Base-by-base conservation (phyloP, 2,113 vertebrate species). In the Mugil cephalus region DNA sequence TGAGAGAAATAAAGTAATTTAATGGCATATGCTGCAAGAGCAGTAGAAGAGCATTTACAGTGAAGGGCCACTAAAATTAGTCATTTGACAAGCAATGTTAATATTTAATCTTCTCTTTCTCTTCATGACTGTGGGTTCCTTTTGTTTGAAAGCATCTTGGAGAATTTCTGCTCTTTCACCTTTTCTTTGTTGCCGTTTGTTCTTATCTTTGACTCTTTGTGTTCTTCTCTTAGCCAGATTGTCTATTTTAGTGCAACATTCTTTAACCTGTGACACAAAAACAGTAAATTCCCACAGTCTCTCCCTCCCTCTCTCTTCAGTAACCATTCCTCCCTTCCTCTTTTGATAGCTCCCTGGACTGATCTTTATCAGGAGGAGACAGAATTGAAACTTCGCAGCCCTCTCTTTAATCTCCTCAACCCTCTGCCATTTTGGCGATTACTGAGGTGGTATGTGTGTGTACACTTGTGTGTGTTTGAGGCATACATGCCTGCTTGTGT, bases 371-470 rank as follows among this genome's bases (percentile, higher is more conserved):
- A 79, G 62, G 24, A 83, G 15, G 63, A 81, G 53, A 69, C 55
- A 72, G 43, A 76, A 72, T 74, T 79, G 72, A 64, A 67, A 38
- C 76, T 66, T 67, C 48, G 74, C 62, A 82, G 77, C 67, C 77
- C 73, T 66, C 76, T 64, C 58, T 85, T 72, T 82, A 71, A 90
- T 89, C 82, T 83, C 34, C 62, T 51, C 68, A 46, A 73, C 50
- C 61, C 7, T 17, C 14, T 24, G 54, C 59, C 64, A 69, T 66
- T 24, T 63, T 47, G n/a, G 35, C 77, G 17, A 76, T 76, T 38
- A 74, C 42, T 78, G 65, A 67, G 74, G 56, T 77, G 60, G 8
- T 60, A 59, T 59, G 63, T 55, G 34, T 39, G 15, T 17, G 8
- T 53, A 9, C 24, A 30, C 24, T 2, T 30, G 24, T 48, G 47